Evolutionary conservation across 2,888 invertebrate genomes (phyloP), one percentile per base, ranked within the genome.

Genomic region (Perdita meconis): DNA sequence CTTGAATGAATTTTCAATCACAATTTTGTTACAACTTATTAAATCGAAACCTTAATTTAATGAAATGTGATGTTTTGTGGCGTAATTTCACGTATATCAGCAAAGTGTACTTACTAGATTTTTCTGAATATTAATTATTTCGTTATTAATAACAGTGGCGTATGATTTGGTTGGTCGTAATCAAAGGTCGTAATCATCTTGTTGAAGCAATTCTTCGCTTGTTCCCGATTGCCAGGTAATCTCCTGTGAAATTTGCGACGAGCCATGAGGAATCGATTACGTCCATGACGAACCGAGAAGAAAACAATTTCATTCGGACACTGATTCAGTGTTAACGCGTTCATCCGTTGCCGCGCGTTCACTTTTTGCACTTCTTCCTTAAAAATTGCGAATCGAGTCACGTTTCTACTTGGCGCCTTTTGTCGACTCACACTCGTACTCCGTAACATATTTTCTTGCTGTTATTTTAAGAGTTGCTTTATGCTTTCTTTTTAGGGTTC

Each of bases 191-290:
- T 6, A 30, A 4, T 30, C 6, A 6, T 30, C 47, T 26, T 1
- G 12, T 51, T 34, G 13, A 30, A 38, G 30, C 30, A 13, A 50
- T 57, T 26, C n/a, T 30, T 51, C 0, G 8, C 40, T 57, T 47
- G 56, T 36, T 19, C 2, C 19, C 44, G 57, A 63, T 63, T 57
- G 47, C 51, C 44, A 5, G 1, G 63, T 50, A 51, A 68, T 61
- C 34, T n/a, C 1, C 40, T 47, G 42, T 63, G 61, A 63, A 63
- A 68, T 67, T 30, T 55, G 38, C 47, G 30, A 61, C 47, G 60
- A 34, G 19, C 1, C 60, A 47, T 6, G 57, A 13, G 55, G 68
- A 63, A 73, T 68, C 50, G 50, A 63, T 73, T 50, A 2, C 42
- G 4, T 12, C 34, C 61, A 4, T 22, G 50, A 68, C 24, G 22